Evolutionary conservation across 1,140 invertebrate species (phyloP), one percentile per base, ranked within the genome.

Genomic region (Philotrypesis tridentata): DNA sequence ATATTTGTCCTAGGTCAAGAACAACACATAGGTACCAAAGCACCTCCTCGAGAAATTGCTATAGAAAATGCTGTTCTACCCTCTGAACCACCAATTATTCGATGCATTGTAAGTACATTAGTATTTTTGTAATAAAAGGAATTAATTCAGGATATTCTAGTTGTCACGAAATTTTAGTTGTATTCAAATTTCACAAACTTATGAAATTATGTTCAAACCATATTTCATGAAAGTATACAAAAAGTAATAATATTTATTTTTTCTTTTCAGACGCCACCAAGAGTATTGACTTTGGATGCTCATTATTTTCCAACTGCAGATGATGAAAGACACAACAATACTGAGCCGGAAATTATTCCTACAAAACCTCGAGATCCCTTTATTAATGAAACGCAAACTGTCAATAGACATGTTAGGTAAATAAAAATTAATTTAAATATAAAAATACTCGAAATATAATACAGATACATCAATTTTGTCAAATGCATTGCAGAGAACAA

Each of bases 11-110:
- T 78, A 93, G 93, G 96, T 23, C 95, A 97, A 89, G 96, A 97
- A 86, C 95, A 97, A 88, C 95, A 97, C 91, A 87, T 96, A 93
- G 96, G 96, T 29, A 95, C 95, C 55, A 95, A 94, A 89, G 96
- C 96, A 65, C 94, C 96, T 14, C 96, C 96, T 5, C 92, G 96
- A 82, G 97, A 97, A 93, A 95, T 97, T 37, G 94, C 95, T 85
- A 92, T 97, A 87, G 97, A 97, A 87, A 96, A 97, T 93, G 94
- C 95, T 33, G 93, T 96, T 73, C 90, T 96, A 87, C 94, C 95
- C 12, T 40, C 63, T 80, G 95, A 96, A 85, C 94, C 95, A 43
- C 94, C 94, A 31, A 93, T 95, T 87, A 93, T 96, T 31, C 92
- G 96, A 86, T 96, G 97, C 21, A 95, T 93, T 90, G 93, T 93